phyloP scores from a whole-genome alignment of 2,113 vertebrate species.

The Sinocyclocheilus maitianheensis region DNA sequence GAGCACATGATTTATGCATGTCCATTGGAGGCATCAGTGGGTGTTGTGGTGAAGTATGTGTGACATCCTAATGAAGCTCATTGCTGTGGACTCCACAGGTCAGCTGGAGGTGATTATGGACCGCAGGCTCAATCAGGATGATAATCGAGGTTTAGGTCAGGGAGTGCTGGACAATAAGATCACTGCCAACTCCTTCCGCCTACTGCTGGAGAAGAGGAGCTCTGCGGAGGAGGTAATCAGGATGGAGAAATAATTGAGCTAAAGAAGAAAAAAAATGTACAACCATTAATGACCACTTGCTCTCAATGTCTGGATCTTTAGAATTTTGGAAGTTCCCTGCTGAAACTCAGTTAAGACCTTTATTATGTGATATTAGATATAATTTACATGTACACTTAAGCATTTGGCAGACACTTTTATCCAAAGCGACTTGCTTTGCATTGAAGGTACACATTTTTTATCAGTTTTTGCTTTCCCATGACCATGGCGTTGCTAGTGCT shows the following conservation, averaged over 20 bases:
- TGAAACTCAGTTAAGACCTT: background rate
- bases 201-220: constrained; percentile 83
- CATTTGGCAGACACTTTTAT: background rate
- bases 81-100: constrained; percentile 73
- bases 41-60: constrained; percentile 4
- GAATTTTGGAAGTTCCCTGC: background rate
- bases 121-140: constrained; percentile 91
- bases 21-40: background rate
- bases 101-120: constrained; percentile 92
- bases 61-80: background rate
- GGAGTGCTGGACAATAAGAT: constrained; percentile 93
- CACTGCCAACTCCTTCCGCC: constrained; percentile 83
- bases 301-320: background rate
- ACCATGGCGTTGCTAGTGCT: too few species aligned
- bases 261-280: background rate
- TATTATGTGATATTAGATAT: background rate
- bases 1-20: constrained; percentile 11
- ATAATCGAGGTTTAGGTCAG: constrained; percentile 93
- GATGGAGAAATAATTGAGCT: background rate
- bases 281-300: background rate
- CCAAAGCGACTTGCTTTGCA: background rate
- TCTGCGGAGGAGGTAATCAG: constrained; percentile 71
- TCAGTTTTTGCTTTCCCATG: background rate
- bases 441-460: background rate
- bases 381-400: background rate